Base-by-base conservation (phyloP, 1,140 invertebrate species). In the Doryteuthis pealeii region DNA sequence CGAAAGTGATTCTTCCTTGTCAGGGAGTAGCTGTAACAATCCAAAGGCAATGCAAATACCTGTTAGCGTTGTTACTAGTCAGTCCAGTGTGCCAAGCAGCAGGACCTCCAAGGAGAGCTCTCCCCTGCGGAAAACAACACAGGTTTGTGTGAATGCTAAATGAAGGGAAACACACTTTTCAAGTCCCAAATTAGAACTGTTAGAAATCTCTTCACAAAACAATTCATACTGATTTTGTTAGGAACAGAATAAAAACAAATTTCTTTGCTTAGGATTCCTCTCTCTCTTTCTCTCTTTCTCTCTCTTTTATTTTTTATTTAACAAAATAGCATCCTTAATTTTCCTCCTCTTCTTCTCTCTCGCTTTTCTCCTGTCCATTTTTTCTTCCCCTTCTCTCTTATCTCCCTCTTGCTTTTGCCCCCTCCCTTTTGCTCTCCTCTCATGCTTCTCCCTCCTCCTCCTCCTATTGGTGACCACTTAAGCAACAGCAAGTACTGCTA, bases 131-230 rank as follows among this genome's bases (percentile, higher is more conserved):
- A 85, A 86, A 81, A 84, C 85, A 58, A 81, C 87, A 71, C 86
- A 88, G 87, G 87, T 88, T 87, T 87, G 86, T 87, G 85, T 85
- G 71, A 85, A 85, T 83, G 84, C 84, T 77, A 86, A 87, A 81
- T 87, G 77, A 87, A 72, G 73, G 82, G 77, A 79, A 70, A 65
- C 54, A 73, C 33, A 22, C 67, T 40, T 40, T 40, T 40, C 3
- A 40, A 3, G 35, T 40, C 35, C 35, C 35, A 33, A 35, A 72
- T 31, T 30, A 31, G 71, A 43, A 28, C 43, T 40, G 26, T 66
- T 73, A 62, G 54, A 32, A 10, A 30, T 32, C 32, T 28, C 58
- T 33, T 40, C 10, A 5, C 35, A 10, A 40, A 3, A 40, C n/a
- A 40, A 40, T 10, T 40, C 35, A 40, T 40, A 5, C 10, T 40